Evolutionary conservation across 1,140 invertebrate species (phyloP).

Genomic region (Drosophila bipectinata): DNA sequence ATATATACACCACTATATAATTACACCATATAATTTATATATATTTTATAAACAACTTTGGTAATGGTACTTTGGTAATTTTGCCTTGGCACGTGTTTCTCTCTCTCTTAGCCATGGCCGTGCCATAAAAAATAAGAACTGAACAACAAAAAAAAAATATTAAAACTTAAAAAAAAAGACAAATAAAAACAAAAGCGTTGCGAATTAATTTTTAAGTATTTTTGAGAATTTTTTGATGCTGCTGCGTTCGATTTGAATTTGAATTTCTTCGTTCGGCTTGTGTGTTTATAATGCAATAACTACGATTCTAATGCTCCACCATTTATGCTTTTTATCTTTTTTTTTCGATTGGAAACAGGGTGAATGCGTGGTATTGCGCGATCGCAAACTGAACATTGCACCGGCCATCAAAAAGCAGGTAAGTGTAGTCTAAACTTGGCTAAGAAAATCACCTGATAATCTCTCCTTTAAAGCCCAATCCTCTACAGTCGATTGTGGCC

Average conservation of each 20-base stretch:
- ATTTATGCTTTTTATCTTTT: conserved; percentile 37
- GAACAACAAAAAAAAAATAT: conserved; percentile 36
- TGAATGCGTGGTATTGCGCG: conserved; percentile 90
- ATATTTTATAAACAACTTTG: conserved; percentile 49
- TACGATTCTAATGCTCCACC: conserved; percentile 45
- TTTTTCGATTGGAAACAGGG: conserved; percentile 84
- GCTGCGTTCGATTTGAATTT: conserved; percentile 81
- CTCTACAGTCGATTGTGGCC: conserved; percentile 79
- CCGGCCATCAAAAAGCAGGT: conserved; percentile 95
- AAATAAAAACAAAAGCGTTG: conserved; percentile 58
- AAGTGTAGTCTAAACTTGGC: conserved; percentile 38
- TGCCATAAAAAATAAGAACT: conserved; percentile 40
- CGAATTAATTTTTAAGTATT: conserved; percentile 63
- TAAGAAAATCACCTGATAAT: background rate
- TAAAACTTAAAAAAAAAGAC: conserved; percentile 29
- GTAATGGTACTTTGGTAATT: conserved; percentile 60
- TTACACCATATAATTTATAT: conserved; percentile 31
- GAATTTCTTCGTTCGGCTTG: conserved; percentile 80
- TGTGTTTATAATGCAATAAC: conserved; percentile 68
- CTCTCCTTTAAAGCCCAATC: conserved; percentile 52
- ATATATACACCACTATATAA: conserved; percentile 35
- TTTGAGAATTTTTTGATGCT: conserved; percentile 71
- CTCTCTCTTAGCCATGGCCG: conserved; percentile 67
- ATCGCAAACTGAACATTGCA: conserved; percentile 95
- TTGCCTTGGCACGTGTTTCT: conserved; percentile 78